Evolutionary conservation across 2,888 invertebrate species (phyloP).

Genomic region (Tholera decimalis): DNA sequence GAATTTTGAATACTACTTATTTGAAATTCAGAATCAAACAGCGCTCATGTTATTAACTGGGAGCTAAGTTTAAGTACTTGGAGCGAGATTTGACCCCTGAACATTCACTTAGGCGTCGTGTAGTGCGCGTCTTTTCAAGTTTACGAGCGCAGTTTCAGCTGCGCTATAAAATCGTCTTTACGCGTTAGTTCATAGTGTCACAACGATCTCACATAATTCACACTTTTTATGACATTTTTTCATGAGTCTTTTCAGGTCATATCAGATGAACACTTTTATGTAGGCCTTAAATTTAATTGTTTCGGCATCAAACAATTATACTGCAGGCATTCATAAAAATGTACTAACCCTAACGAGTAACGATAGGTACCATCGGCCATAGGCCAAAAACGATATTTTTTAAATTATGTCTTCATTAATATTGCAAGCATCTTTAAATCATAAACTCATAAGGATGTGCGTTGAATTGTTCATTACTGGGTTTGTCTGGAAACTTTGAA

Average conservation of each 20-base stretch:
- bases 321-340: no score
- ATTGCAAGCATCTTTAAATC: constrained; percentile 56
- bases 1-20: constrained; percentile 60
- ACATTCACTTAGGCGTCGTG: constrained; percentile 68
- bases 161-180: constrained; percentile 79
- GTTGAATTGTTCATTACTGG: constrained; percentile 71
- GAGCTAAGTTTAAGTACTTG: constrained; percentile 52
- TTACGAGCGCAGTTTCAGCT: constrained; percentile 77
- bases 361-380: no score
- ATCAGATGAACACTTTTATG: constrained; percentile 24
- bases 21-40: constrained; percentile 58
- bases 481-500: constrained; percentile 76
- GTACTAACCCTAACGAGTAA: background rate
- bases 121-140: constrained; percentile 76
- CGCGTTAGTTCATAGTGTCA: constrained; percentile 75
- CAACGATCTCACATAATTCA: constrained; percentile 75
- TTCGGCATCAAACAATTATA: no score
- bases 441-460: constrained; percentile 63
- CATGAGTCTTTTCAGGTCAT: constrained; percentile 46
- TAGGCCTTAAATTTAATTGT: constrained; percentile 13
- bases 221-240: constrained; percentile 72
- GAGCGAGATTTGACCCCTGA: constrained; percentile 60
- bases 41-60: constrained; percentile 54
- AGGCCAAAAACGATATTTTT: background rate
- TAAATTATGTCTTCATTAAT: constrained; percentile 50